These are phyloP conservation scores for Pteruthius melanotis DNA, from an alignment of 2,113 vertebrate genomes.

Conservation along the genomic window DNA sequence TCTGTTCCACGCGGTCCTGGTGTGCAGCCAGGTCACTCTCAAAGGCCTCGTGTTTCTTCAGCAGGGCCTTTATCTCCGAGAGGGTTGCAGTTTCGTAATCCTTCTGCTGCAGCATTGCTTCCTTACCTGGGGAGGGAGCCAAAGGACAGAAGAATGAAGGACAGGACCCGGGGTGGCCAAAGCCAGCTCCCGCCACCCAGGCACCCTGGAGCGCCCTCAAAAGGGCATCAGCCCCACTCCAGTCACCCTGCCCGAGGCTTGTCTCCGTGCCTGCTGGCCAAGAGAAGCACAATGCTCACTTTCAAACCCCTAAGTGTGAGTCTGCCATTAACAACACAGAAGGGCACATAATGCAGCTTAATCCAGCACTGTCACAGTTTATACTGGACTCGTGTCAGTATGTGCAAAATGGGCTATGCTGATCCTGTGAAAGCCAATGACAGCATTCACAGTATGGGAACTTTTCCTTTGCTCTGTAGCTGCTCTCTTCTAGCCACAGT, in stretches of 20 bases:
- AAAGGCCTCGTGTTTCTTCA: constrained; percentile 98
- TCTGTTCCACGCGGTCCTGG: constrained; percentile 98
- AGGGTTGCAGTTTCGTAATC: constrained; percentile 93
- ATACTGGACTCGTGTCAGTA: neutral
- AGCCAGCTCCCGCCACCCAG: fast-evolving
- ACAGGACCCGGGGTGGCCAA: neutral
- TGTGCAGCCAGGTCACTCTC: constrained; percentile 97
- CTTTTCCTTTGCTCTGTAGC: neutral
- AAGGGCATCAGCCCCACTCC: neutral
- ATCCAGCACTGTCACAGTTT: neutral
- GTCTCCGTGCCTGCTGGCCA: neutral
- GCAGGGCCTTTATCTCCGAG: constrained; percentile 94
- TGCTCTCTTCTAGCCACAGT: neutral
- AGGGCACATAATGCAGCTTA: neutral
- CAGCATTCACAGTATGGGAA: neutral
- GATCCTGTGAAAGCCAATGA: neutral
- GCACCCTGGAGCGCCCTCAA: neutral
- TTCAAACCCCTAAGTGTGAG: neutral
- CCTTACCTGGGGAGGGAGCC: constrained; percentile 83
- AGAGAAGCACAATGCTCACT: neutral
- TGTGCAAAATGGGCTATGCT: neutral
- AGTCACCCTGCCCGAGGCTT: neutral
- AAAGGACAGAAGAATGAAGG: constrained; percentile 36
- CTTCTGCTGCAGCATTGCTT: constrained; percentile 88
- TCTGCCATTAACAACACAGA: neutral